A percentile compares a stretch with the other conserved stretches of the same genome.
phyloP scores from a whole-genome alignment of 2,888 invertebrate genomes.

The Volucella zonaria region DNA sequence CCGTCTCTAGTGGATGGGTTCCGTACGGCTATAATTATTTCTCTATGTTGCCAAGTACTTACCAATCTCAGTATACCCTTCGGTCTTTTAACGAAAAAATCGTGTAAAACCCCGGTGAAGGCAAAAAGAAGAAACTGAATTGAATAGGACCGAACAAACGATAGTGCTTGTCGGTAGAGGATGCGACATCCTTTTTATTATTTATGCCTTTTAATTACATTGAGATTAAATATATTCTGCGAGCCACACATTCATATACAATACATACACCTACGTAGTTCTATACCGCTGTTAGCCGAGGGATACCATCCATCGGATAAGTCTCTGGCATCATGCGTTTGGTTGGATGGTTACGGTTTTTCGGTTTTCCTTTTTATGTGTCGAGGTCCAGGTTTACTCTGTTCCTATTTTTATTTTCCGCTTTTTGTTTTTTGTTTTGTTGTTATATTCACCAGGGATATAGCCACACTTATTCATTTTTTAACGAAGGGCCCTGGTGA shows the following conservation, averaged over 20 bases:
- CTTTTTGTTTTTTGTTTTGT: not conserved
- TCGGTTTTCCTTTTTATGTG: slow-evolving; percentile 12
- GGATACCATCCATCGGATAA: slow-evolving; percentile 52
- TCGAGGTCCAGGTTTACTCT: slow-evolving; percentile 2
- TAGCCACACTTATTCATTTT: slow-evolving; percentile 13
- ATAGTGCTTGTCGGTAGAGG: not conserved
- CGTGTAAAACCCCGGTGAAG: not conserved
- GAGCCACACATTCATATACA: slow-evolving; percentile 19
- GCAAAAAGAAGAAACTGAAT: slow-evolving; percentile 9
- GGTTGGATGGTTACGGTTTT: slow-evolving; percentile 33
- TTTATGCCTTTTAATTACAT: slow-evolving; percentile 74
- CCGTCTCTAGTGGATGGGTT: too few relatives aligned
- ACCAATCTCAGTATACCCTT: too few relatives aligned
- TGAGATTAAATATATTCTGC: slow-evolving; percentile 68
- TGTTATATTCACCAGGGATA: not conserved
- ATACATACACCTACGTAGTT: too few relatives aligned
- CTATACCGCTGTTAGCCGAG: slow-evolving; percentile 5
- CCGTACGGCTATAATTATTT: too few relatives aligned
- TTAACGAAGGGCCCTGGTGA: not conserved
- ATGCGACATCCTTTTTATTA: slow-evolving; percentile 71
- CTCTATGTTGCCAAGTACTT: too few relatives aligned
- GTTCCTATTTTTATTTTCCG: not conserved
- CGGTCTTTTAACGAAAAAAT: too few relatives aligned
- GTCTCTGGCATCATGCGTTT: slow-evolving; percentile 57
- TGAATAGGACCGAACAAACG: slow-evolving; percentile 5